These are phyloP conservation scores for Heliornis fulica DNA, from an alignment of 2,113 vertebrate species.

Conservation along the genomic window DNA sequence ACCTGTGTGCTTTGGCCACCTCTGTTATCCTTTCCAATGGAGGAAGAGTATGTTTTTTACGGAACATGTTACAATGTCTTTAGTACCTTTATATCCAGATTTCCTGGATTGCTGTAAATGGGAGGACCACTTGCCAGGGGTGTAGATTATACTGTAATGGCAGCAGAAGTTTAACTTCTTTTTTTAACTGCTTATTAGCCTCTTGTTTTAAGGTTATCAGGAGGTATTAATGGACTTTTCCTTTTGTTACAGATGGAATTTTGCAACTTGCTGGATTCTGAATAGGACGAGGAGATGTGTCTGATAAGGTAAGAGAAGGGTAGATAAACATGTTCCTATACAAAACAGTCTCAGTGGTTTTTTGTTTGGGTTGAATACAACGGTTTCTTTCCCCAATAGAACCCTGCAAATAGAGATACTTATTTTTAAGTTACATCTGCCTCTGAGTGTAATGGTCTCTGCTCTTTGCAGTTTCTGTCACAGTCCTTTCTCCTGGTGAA, in stretches of 20 bases:
- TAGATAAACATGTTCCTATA: not conserved
- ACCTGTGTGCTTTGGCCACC: not conserved
- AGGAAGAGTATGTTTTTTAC: not conserved
- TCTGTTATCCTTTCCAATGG: not conserved
- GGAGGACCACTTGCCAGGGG: not conserved
- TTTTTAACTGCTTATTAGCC: not conserved
- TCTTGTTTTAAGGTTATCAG: not conserved
- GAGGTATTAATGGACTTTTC: constrained; percentile 17
- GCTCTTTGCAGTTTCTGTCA: not conserved
- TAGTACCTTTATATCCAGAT: not conserved
- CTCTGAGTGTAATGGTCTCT: not conserved
- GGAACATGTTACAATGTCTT: not conserved
- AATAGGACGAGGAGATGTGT: constrained; percentile 51
- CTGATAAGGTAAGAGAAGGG: constrained; percentile 54
- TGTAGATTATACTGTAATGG: not conserved
- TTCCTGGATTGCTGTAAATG: not conserved
- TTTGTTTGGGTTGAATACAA: not conserved
- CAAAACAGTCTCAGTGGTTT: not conserved
- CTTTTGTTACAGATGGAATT: constrained; percentile 52
- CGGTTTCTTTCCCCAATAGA: not conserved
- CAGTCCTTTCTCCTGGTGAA: not conserved
- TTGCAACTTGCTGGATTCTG: constrained; percentile 18
- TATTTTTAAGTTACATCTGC: not conserved
- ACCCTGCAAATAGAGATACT: not conserved
- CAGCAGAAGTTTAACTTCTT: not conserved